Percentiles rank a stretch among this genome's conserved stretches.
Evolutionary conservation across 2,888 invertebrate species (phyloP).

Genomic region (Pandemis corylana): DNA sequence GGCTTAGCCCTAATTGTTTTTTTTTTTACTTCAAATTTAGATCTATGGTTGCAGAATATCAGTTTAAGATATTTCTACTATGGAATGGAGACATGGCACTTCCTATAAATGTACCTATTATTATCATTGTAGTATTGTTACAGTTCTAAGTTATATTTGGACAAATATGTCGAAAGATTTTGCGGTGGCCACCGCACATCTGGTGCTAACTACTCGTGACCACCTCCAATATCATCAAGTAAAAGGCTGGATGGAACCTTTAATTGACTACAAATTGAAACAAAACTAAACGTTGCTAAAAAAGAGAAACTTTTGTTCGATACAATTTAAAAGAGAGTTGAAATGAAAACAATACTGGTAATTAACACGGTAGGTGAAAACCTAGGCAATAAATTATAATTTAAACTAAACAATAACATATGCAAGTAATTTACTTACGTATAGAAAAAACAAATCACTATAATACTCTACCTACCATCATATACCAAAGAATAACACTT

Average conservation of each 20-base stretch:
- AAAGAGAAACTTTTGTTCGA: not conserved
- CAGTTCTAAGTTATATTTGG: not conserved
- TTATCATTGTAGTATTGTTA: not conserved
- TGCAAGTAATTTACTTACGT: too few species aligned
- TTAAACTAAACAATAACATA: not conserved
- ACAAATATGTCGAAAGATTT: not conserved
- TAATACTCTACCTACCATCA: conserved; percentile 2
- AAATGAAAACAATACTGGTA: not conserved
- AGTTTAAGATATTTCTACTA: conserved; percentile 2
- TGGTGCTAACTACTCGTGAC: not conserved
- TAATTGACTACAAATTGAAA: conserved; percentile 47
- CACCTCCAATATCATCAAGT: not conserved
- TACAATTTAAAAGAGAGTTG: not conserved
- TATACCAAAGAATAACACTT: conserved; percentile 9
- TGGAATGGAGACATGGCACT: conserved; percentile 35
- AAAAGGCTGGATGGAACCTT: conserved; percentile 45
- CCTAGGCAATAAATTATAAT: conserved; percentile 6
- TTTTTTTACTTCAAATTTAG: not conserved
- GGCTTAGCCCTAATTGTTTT: conserved; percentile 14
- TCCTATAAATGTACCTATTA: conserved; percentile 6
- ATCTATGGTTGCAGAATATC: not conserved
- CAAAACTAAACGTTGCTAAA: not conserved
- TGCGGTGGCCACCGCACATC: not conserved
- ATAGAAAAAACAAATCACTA: not conserved
- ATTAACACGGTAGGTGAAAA: not conserved